These are phyloP conservation scores for Lycaena phlaeas DNA, from an alignment of 2,888 invertebrate genomes.

Conservation along the genomic window DNA sequence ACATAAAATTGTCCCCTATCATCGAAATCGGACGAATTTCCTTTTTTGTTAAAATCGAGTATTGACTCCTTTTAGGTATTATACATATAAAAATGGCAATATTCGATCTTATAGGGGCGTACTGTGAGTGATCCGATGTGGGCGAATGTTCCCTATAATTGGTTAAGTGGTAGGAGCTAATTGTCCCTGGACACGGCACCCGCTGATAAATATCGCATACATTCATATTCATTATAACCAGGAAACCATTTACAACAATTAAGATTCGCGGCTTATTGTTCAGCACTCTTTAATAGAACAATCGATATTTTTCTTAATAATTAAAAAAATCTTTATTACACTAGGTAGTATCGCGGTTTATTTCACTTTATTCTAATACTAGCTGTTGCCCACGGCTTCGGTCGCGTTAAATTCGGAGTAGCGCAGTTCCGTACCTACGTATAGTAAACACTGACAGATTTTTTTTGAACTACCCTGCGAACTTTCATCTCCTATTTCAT, in stretches of 20 bases:
- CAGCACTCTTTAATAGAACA: no score
- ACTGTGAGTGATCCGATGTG: slow-evolving; percentile 46
- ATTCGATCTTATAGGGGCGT: slow-evolving; percentile 62
- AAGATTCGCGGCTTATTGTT: slow-evolving; percentile 1
- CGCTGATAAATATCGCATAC: slow-evolving; percentile 24
- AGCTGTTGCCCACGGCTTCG: no score
- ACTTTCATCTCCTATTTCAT: no score
- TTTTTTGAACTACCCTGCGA: no score
- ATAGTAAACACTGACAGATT: no score
- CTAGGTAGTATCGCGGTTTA: no score
- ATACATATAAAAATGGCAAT: slow-evolving; percentile 57
- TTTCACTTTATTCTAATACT: no score
- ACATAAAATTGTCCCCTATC: slow-evolving; percentile 67
- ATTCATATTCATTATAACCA: slow-evolving; percentile 22
- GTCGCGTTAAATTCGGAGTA: no score
- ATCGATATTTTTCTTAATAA: no score
- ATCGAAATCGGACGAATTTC: slow-evolving; percentile 43
- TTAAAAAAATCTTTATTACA: no score
- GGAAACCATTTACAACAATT: slow-evolving; percentile 15
- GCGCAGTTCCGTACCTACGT: no score
- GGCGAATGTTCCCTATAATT: slow-evolving; percentile 70
- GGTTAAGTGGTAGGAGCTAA: slow-evolving; percentile 66
- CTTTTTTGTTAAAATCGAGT: slow-evolving; percentile 44
- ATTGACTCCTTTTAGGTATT: slow-evolving; percentile 65
- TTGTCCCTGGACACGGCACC: slow-evolving; percentile 55